These are phyloP conservation scores for Tupaia tana DNA, from an alignment of 2,113 vertebrate species.

Conservation along the genomic window DNA sequence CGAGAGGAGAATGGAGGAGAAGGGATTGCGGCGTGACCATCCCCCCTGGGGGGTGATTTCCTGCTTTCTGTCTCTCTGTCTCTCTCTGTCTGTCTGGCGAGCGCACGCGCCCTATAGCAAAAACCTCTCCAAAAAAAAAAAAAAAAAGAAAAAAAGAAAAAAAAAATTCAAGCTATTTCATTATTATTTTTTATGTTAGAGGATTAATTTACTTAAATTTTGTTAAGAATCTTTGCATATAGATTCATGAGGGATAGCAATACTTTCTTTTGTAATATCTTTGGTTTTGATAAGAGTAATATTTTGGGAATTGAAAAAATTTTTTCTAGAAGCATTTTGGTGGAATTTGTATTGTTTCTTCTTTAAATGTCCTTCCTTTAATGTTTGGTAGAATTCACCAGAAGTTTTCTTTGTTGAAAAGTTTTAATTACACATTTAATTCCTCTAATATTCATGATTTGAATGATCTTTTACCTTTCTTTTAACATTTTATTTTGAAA, in stretches of 20 bases:
- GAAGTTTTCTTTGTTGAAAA: not conserved
- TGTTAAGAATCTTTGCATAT: not conserved
- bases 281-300: not conserved
- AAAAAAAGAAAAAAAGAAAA: no score
- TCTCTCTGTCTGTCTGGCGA: no score
- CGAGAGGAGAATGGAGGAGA: no score
- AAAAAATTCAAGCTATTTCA: not conserved
- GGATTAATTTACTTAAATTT: not conserved
- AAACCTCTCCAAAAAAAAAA: no score
- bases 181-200: not conserved
- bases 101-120: no score
- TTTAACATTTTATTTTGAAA: not conserved
- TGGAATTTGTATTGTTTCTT: not conserved
- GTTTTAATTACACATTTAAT: not conserved
- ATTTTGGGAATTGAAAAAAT: not conserved
- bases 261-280: not conserved
- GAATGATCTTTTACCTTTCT: not conserved
- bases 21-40: no score
- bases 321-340: not conserved
- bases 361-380: conserved; percentile 10
- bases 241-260: not conserved
- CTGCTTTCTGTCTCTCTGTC: no score
- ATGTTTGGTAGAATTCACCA: not conserved
- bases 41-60: no score
- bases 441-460: not conserved